These are phyloP conservation scores for Eupristina koningsbergeri DNA, from an alignment of 1,140 invertebrate genomes.

Conservation along the genomic window DNA sequence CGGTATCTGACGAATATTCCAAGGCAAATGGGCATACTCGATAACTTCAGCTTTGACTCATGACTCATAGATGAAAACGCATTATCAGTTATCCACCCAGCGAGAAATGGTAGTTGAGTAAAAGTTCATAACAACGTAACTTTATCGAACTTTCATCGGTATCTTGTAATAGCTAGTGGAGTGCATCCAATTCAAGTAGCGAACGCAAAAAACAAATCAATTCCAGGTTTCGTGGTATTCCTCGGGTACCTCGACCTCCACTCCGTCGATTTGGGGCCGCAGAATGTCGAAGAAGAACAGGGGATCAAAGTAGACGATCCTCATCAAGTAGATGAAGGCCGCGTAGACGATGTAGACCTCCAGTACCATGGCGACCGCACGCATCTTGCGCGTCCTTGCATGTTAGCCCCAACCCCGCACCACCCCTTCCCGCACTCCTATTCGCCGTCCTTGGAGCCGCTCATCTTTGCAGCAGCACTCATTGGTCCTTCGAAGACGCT, in stretches of 20 bases:
- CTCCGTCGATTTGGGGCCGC: background rate
- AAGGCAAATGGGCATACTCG: slow-evolving; percentile 52
- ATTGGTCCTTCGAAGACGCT: background rate
- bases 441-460: background rate
- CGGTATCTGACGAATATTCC: slow-evolving; percentile 28
- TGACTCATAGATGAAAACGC: background rate
- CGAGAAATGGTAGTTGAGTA: background rate
- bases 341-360: slow-evolving; percentile 55
- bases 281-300: background rate
- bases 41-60: background rate
- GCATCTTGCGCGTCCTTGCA: slow-evolving; percentile 44
- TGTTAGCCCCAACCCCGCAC: background rate
- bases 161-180: background rate
- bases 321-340: slow-evolving; percentile 48
- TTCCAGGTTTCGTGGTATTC: background rate
- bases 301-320: slow-evolving; percentile 48
- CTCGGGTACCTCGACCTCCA: background rate
- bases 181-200: background rate
- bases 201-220: background rate
- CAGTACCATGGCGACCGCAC: slow-evolving; percentile 50
- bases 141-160: background rate
- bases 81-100: background rate
- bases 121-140: background rate
- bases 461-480: background rate
- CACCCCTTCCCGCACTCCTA: too few species aligned